Evolutionary conservation across 2,113 vertebrate genomes (phyloP), one percentile per base, ranked within the genome.

Genomic region (Nerophis ophidion): DNA sequence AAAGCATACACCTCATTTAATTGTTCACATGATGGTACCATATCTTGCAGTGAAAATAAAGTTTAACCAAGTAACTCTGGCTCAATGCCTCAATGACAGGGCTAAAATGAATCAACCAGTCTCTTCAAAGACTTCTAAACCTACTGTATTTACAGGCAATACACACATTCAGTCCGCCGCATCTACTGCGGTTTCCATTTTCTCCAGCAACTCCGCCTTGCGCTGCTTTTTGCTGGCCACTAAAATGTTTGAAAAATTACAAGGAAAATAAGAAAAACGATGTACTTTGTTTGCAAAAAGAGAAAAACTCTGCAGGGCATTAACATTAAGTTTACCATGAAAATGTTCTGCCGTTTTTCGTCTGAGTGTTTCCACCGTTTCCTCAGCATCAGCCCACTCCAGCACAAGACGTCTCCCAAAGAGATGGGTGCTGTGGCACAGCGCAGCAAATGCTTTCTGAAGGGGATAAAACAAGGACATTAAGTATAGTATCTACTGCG

Each of bases 401-500:
- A 99, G 76, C 53, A 99, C 96, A 66, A 99, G 89, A 66, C 96
- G 90, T 47, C 96, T 91, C 51, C 96, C 96, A 0, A 97, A 99
- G 77, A 99, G 61, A 88, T 99, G 97, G 0, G 97, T 99, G 84
- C 96, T 99, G 86, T 98, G 96, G 80, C 97, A 98, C 65, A 99
- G 88, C 0, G 96, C 94, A 0, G 61, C 79, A 86, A 99, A 98
- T 0, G 97, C 97, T 92, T 92, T 96, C 96, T 99, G 44, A 46
- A 36, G 17, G 16, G 36, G 5, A 16, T 6, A 62, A 35, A 5
- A 36, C 13, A 72, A 13, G 47, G 8, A 12, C 8, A 52, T 3
- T 61, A 3, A 9, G 5, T 10, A 12, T 7, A 45, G 4, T 45
- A 26, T 26, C 26, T 26, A 26, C 3, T 26, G 26, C 26, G 26